These are phyloP conservation scores for Limnothrissa miodon DNA, from an alignment of 2,113 vertebrate genomes.

Conservation along the genomic window DNA sequence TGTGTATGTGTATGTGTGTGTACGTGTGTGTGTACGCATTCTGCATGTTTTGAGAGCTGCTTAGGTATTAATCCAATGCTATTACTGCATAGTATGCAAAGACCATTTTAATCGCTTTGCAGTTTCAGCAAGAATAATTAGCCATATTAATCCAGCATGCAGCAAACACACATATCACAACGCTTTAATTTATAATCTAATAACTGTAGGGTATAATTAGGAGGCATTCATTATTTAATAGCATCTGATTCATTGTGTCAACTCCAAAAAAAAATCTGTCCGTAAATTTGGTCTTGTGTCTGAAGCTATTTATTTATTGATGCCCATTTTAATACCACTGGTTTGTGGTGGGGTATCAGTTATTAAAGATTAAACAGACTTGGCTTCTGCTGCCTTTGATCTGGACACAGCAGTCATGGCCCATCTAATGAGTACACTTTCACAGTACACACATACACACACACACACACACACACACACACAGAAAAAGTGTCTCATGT, in stretches of 20 bases:
- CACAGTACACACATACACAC: not conserved
- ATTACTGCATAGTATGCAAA: conserved; percentile 62
- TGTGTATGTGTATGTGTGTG: conserved; percentile 5
- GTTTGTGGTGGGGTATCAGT: conserved; percentile 33
- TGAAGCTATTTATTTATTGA: conserved; percentile 42
- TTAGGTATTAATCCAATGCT: conserved; percentile 38
- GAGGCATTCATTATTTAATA: conserved; percentile 72
- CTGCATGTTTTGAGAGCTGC: not conserved
- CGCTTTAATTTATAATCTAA: conserved; percentile 73
- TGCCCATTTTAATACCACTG: conserved; percentile 24
- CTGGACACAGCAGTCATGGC: conserved; percentile 10
- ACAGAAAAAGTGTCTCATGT: too few relatives aligned
- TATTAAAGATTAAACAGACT: conserved; percentile 43
- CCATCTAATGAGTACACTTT: not conserved
- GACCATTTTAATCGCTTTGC: conserved; percentile 61
- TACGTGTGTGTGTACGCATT: not conserved
- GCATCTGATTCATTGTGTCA: conserved; percentile 60
- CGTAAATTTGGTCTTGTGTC: conserved; percentile 14
- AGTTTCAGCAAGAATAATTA: conserved; percentile 70
- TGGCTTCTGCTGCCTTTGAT: conserved; percentile 25
- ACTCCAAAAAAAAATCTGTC: conserved; percentile 22
- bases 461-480: not conserved
- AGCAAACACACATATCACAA: conserved; percentile 66
- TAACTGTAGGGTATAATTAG: conserved; percentile 76
- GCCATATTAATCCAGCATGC: conserved; percentile 62